These are phyloP conservation scores for Lasioglossum oenotherae DNA, from an alignment of 2,888 invertebrate genomes.

Conservation along the genomic window DNA sequence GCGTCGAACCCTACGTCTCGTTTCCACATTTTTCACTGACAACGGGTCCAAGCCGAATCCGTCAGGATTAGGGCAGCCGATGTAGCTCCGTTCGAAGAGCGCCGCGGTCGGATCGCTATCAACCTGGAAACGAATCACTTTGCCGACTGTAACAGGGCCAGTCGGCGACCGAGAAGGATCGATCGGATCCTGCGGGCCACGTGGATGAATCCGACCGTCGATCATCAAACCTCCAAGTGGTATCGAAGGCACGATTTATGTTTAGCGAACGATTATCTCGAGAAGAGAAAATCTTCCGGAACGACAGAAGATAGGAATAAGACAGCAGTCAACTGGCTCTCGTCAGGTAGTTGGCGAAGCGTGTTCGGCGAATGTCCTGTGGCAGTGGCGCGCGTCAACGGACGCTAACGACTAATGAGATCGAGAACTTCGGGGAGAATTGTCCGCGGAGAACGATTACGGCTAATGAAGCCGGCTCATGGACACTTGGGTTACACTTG, in stretches of 20 bases:
- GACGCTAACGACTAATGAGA: conserved; percentile 18
- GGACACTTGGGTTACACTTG: conserved; percentile 38
- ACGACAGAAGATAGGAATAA: not conserved
- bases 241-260: conserved; percentile 7
- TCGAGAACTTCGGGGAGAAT: not conserved
- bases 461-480: conserved; percentile 40
- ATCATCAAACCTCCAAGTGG: not conserved
- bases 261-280: not conserved
- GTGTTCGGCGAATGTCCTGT: not conserved
- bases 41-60: conserved; percentile 27
- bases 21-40: conserved; percentile 51
- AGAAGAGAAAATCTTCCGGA: not conserved
- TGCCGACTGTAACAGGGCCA: not conserved
- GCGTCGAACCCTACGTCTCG: not conserved
- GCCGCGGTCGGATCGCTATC: not conserved
- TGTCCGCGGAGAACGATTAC: conserved; percentile 29
- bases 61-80: conserved; percentile 32
- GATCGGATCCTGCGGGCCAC: not conserved
- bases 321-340: not conserved
- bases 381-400: not conserved
- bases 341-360: not conserved
- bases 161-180: not conserved
- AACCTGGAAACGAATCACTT: not conserved
- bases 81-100: not conserved
- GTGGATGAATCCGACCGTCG: not conserved